phyloP scores from a whole-genome alignment of 30 jellyfish, hydroid and myxozoan genomes.

The Hydractinia echinata region DNA sequence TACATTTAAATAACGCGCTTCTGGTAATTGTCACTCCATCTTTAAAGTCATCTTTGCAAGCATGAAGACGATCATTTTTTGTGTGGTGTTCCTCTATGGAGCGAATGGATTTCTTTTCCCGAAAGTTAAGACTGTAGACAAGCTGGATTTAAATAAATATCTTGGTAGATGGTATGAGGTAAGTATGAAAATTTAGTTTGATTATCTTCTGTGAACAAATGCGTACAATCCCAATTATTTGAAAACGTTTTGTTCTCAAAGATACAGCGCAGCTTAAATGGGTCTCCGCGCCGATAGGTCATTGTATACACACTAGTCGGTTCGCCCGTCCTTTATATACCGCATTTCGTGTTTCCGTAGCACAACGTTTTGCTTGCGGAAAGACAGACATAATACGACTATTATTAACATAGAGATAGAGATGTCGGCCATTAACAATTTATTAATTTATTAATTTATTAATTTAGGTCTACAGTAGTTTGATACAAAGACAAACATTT shows the following conservation, averaged over 20 bases:
- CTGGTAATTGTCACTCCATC: too few relatives aligned
- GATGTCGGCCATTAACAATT: background rate
- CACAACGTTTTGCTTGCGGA: too few relatives aligned
- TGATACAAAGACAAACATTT: conserved; percentile 24
- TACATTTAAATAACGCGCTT: too few relatives aligned
- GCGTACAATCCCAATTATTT: too few relatives aligned
- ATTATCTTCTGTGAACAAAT: too few relatives aligned
- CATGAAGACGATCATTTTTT: too few relatives aligned
- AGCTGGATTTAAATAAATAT: conserved; percentile 22
- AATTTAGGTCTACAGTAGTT: conserved; percentile 27
- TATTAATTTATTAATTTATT: background rate
- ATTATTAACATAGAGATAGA: background rate
- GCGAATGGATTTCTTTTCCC: conserved; percentile 12
- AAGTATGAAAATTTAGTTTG: background rate
- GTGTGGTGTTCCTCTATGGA: background rate
- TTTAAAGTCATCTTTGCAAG: too few relatives aligned
- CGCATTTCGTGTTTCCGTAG: background rate
- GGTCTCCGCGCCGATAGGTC: too few relatives aligned
- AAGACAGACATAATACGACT: too few relatives aligned
- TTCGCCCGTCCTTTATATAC: background rate
- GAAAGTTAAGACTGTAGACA: conserved; percentile 5
- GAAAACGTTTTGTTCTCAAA: too few relatives aligned
- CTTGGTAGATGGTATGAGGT: conserved; percentile 44
- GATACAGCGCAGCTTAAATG: too few relatives aligned
- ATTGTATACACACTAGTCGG: too few relatives aligned